These are phyloP conservation scores for Astur gentilis DNA, from an alignment of 2,113 vertebrate species.

Conservation along the genomic window DNA sequence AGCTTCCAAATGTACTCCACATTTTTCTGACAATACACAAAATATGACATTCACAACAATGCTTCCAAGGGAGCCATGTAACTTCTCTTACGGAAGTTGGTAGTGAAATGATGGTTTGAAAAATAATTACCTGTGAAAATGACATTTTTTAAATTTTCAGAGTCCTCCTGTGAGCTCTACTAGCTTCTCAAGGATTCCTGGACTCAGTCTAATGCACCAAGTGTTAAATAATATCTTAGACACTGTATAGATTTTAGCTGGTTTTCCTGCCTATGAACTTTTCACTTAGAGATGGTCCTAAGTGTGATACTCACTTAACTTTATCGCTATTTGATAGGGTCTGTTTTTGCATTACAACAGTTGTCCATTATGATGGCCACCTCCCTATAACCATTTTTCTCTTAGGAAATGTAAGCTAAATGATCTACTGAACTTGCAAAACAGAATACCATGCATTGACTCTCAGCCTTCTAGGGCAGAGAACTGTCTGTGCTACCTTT, in stretches of 20 bases:
- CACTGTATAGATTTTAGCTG: rapidly evolving
- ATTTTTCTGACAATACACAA: neutral
- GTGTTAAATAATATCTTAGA: neutral
- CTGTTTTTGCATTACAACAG: neutral
- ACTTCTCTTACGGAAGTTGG: neutral
- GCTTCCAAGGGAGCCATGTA: neutral
- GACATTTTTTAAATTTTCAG: neutral
- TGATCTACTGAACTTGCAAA: neutral
- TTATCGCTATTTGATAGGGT: neutral
- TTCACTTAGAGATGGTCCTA: neutral
- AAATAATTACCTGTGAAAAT: neutral
- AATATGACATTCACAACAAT: neutral
- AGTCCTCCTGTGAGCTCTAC: neutral
- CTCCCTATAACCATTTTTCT: neutral
- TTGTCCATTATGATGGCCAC: neutral
- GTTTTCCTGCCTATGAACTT: neutral
- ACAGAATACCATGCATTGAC: neutral
- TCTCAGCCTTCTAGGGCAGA: neutral
- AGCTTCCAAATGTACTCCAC: neutral
- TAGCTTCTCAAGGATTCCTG: neutral
- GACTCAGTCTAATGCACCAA: neutral
- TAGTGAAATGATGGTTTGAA: neutral
- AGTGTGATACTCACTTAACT: neutral
- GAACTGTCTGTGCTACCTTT: neutral
- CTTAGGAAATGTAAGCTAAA: neutral